Conservation (phyloP, 2,797 vertebrate genomes). For the Eurystomus glaucurus region DNA sequence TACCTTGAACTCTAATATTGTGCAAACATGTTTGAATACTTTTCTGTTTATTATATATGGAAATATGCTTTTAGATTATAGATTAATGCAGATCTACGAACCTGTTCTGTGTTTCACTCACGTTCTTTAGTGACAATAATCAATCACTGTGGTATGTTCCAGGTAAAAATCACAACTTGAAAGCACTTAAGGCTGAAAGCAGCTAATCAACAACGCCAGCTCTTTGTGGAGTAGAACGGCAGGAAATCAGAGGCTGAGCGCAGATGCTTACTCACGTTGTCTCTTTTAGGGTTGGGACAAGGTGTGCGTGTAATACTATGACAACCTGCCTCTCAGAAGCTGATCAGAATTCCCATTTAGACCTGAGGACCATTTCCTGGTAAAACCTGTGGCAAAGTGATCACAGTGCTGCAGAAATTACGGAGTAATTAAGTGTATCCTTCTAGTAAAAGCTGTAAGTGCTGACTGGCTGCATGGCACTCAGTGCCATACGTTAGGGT, state of each 20-base stretch:
- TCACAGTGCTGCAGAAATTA: not conserved
- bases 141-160: not conserved
- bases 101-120: not conserved
- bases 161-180: not conserved
- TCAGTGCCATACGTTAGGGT: not conserved
- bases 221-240: not conserved
- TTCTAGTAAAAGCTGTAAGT: not conserved
- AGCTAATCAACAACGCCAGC: not conserved
- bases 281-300: not conserved
- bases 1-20: not conserved
- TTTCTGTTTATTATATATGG: not conserved
- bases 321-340: not conserved
- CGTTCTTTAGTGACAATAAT: not conserved
- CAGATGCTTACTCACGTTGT: not conserved
- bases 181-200: not conserved
- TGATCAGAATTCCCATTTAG: not conserved
- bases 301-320: rapidly evolving
- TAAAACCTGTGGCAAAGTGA: not conserved
- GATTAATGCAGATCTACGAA: not conserved
- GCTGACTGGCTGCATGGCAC: not conserved
- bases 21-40: not conserved
- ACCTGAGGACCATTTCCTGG: not conserved
- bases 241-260: not conserved
- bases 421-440: not conserved
- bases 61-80: not conserved